Conservation (phyloP, 2,113 vertebrate genomes). For the Rhea americana region DNA sequence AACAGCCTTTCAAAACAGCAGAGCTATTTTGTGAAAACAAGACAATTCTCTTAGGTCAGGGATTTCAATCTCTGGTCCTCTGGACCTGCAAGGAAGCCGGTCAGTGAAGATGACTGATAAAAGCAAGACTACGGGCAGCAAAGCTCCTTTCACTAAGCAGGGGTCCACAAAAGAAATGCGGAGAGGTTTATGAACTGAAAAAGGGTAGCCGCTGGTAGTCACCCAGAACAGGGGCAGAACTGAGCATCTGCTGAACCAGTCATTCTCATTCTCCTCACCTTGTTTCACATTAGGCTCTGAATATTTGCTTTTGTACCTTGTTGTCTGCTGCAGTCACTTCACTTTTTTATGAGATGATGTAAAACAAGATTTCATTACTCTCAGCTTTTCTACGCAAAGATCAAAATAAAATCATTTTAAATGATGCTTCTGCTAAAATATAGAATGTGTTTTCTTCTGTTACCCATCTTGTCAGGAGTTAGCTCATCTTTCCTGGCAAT, state of each 20-base stretch:
- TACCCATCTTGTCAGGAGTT: not conserved
- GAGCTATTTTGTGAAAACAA: not conserved
- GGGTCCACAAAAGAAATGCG: not conserved
- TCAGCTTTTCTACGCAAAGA: not conserved
- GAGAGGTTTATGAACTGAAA: not conserved
- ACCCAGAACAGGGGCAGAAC: not conserved
- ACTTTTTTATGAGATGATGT: constrained; percentile 14
- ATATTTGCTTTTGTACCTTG: not conserved
- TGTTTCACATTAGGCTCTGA: not conserved
- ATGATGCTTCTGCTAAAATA: constrained; percentile 14
- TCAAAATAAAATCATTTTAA: constrained; percentile 34
- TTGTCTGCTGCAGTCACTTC: not conserved
- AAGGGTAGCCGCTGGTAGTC: not conserved
- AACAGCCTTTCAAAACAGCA: not conserved
- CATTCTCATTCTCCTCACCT: not conserved
- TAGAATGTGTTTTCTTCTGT: accelerated
- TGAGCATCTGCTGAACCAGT: not conserved
- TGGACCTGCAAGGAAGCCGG: not conserved
- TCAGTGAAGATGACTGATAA: not conserved
- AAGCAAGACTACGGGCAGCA: not conserved
- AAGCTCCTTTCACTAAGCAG: not conserved
- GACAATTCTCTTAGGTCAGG: not conserved
- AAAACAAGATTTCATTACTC: not conserved
- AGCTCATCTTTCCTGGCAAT: not conserved
- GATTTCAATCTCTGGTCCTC: not conserved